Conservation (phyloP, 2,113 vertebrate genomes). For the Syngnathus floridae region DNA sequence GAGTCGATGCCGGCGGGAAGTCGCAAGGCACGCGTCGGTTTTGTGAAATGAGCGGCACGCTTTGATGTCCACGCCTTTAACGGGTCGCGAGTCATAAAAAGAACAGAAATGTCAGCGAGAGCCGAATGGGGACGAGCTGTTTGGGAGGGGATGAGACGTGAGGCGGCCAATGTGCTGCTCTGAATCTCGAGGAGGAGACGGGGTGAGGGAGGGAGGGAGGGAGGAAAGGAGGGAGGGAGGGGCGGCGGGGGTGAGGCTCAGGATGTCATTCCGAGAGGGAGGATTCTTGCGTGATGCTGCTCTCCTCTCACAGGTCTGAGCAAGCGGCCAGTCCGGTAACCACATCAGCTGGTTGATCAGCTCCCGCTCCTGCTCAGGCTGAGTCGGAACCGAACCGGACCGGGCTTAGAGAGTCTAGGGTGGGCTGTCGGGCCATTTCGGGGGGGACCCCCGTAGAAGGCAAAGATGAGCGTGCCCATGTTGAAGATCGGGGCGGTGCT, state of each 20-base stretch:
- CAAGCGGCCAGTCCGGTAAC: constrained; percentile 33
- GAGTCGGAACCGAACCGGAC: constrained; percentile 12
- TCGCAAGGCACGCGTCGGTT: constrained; percentile 21
- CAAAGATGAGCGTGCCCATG: constrained; percentile 80
- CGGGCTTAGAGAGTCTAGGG: constrained; percentile 40
- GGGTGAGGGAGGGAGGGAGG: constrained; percentile 20
- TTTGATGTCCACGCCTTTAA: constrained; percentile 15
- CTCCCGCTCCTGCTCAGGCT: constrained; percentile 8
- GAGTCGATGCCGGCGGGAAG: constrained; percentile 6
- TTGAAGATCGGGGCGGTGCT: constrained; percentile 87
- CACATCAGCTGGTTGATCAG: constrained; percentile 35
- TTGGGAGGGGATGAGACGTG: constrained; percentile 49
- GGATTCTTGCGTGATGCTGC: constrained; percentile 60
- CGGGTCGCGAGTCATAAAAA: constrained; percentile 41
- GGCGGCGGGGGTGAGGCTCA: constrained; percentile 39
- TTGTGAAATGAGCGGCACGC: constrained; percentile 21
- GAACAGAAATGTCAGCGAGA: constrained; percentile 44
- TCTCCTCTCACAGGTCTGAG: constrained; percentile 39
- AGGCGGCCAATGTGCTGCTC: constrained; percentile 70
- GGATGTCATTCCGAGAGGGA: constrained; percentile 62
- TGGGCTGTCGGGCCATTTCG: constrained; percentile 50
- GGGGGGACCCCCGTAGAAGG: constrained; percentile 38
- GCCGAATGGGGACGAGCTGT: constrained; percentile 32
- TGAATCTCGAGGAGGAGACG: constrained; percentile 61
- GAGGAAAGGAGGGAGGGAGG: constrained; percentile 4